These are phyloP conservation scores for Heteronetta atricapilla DNA, from an alignment of 2,113 vertebrate genomes.

Conservation along the genomic window DNA sequence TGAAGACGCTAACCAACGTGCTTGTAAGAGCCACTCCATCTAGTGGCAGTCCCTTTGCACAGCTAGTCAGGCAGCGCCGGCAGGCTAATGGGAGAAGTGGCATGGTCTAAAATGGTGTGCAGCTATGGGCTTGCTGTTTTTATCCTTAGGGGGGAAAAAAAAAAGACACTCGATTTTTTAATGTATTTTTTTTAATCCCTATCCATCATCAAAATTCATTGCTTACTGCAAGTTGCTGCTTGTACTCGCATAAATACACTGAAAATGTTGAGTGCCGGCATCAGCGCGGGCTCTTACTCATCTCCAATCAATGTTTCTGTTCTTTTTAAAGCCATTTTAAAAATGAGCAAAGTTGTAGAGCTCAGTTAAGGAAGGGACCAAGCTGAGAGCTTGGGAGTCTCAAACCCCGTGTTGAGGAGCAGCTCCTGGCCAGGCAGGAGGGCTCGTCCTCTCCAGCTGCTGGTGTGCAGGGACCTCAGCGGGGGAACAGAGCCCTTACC, in stretches of 20 bases:
- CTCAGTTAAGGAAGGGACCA: neutral
- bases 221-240: neutral
- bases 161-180: neutral
- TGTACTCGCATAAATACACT: neutral
- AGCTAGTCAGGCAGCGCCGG: neutral
- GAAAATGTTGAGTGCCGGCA: neutral
- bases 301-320: neutral
- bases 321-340: neutral
- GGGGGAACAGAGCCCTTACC: neutral
- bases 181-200: neutral
- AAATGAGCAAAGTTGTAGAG: neutral
- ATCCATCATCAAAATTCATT: neutral
- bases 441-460: too few relatives aligned
- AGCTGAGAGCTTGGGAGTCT: neutral
- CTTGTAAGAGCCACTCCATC: conserved; percentile 69
- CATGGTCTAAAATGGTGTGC: neutral
- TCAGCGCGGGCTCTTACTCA: neutral
- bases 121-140: neutral
- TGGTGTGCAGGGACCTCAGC: neutral
- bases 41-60: conserved; percentile 67
- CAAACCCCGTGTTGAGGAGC: neutral
- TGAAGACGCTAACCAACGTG: neutral
- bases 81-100: neutral
- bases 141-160: neutral
- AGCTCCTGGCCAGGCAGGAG: neutral